Conservation (phyloP, 2,113 vertebrate genomes). For the Oncorhynchus mykiss region DNA sequence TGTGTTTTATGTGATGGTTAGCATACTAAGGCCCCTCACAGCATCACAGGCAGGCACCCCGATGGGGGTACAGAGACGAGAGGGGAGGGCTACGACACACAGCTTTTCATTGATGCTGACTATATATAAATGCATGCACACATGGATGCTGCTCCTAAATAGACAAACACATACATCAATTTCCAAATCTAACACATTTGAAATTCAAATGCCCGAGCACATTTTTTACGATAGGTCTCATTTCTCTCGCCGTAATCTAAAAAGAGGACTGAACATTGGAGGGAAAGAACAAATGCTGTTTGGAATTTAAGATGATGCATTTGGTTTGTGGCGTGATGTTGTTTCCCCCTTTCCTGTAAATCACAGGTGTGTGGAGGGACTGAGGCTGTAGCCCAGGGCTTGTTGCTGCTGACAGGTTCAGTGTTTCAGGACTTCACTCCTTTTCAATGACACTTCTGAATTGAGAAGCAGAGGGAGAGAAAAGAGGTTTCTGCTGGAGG, state of each 20-base stretch:
- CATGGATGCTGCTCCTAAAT: slow-evolving; percentile 66
- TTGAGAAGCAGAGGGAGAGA: slow-evolving; percentile 55
- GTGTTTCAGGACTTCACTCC: slow-evolving; percentile 57
- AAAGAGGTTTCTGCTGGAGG: slow-evolving; percentile 51
- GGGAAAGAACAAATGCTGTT: too few species aligned
- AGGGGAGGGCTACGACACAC: slow-evolving; percentile 13
- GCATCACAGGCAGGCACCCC: slow-evolving; percentile 3
- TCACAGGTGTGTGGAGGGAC: slow-evolving; percentile 44
- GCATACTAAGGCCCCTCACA: slow-evolving; percentile 8
- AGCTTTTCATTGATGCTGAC: slow-evolving; percentile 52
- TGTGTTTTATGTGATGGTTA: slow-evolving; percentile 8
- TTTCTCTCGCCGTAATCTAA: slow-evolving; percentile 62
- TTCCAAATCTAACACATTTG: slow-evolving; percentile 69
- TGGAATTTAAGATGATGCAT: too few species aligned
- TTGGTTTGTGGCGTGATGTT: slow-evolving; percentile 20
- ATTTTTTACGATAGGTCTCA: slow-evolving; percentile 64
- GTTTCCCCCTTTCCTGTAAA: slow-evolving; percentile 45
- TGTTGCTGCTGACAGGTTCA: slow-evolving; percentile 59
- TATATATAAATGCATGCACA: slow-evolving; percentile 64
- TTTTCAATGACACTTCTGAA: slow-evolving; percentile 55
- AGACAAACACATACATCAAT: slow-evolving; percentile 75
- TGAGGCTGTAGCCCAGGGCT: slow-evolving; percentile 35
- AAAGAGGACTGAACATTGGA: background rate
- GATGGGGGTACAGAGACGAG: background rate
- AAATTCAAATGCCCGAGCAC: slow-evolving; percentile 62